Base-by-base conservation (phyloP, 1,140 invertebrate species). In the Trachymyrmex septentrionalis region DNA sequence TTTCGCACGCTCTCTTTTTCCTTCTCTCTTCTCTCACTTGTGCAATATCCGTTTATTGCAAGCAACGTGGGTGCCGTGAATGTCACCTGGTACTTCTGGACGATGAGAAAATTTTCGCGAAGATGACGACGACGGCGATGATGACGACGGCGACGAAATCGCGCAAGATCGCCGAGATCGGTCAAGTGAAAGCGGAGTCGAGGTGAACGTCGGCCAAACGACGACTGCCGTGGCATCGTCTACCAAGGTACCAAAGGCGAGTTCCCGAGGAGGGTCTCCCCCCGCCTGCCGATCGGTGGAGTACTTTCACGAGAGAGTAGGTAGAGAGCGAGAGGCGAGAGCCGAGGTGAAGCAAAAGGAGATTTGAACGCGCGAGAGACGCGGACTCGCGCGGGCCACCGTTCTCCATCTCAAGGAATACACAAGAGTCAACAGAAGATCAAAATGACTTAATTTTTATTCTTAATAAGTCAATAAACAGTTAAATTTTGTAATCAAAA, bases 161-260 rank as follows among this genome's bases (percentile, higher is more conserved):
- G 81, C 71, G 81, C 63, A 80, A 88, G 81, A 89, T 88, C 75
- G 12, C 85, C 82, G 57, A 59, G 59, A 89, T 84, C 72, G 85
- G 85, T 85, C 85, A 87, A 85, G 88, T 89, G 88, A 90, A 90
- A 90, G 88, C 88, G 85, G 24, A 84, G 88, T 87, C 86, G 86
- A 90, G 88, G 88, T 90, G 88, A 90, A 59, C 88, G 88, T 86
- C 61, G 78, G 88, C 67, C 85, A 66, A 89, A 63, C 88, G 85
- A 86, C 88, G 88, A 90, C 88, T 90, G 88, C 85, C 88, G 61
- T 82, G 88, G 85, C 85, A 84, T 80, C 88, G 81, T 89, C 85
- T 78, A 76, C 88, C 88, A 86, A 90, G 88, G 66, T 90, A 90
- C 75, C 88, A 64, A 82, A 89, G 86, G 77, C 85, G 12, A 85